phyloP scores from a whole-genome alignment of 2,888 invertebrate species.

The Noctua pronuba region DNA sequence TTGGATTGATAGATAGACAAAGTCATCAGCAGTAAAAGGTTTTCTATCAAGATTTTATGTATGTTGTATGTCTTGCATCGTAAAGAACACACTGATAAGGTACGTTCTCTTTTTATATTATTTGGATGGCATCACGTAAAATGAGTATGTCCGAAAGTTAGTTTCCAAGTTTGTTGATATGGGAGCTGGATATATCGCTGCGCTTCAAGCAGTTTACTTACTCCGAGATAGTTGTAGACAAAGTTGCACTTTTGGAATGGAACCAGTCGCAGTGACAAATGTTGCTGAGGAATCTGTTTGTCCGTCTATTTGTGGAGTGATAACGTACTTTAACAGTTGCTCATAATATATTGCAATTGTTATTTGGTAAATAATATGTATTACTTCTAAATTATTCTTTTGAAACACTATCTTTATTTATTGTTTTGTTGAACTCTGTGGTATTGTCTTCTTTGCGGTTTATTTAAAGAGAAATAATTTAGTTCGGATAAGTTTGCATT shows the following conservation, averaged over 20 bases:
- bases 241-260: conserved; percentile 82
- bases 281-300: conserved; percentile 77
- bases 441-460: conserved; percentile 57
- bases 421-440: conserved; percentile 58
- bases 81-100: conserved; percentile 62
- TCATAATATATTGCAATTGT: conserved; percentile 63
- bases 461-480: conserved; percentile 52
- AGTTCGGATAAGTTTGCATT: conserved; percentile 56
- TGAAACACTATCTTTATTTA: conserved; percentile 58
- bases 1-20: conserved; percentile 13
- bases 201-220: conserved; percentile 79
- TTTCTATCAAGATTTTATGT: conserved; percentile 46
- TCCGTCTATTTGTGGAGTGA: conserved; percentile 75
- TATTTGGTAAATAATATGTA: conserved; percentile 62
- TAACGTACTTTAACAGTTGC: conserved; percentile 75
- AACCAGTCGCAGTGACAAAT: conserved; percentile 80
- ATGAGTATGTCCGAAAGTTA: conserved; percentile 78
- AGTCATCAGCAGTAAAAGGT: conserved; percentile 28
- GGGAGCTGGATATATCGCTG: conserved; percentile 80
- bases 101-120: conserved; percentile 73
- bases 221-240: conserved; percentile 78
- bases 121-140: conserved; percentile 78
- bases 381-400: conserved; percentile 64
- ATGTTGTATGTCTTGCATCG: conserved; percentile 47
- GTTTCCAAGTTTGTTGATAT: conserved; percentile 81